A percentile compares a stretch with the other conserved stretches of the same genome.
Conservation (phyloP, 64 coral and sea anemone genomes). For the Trachythela sp. region DNA sequence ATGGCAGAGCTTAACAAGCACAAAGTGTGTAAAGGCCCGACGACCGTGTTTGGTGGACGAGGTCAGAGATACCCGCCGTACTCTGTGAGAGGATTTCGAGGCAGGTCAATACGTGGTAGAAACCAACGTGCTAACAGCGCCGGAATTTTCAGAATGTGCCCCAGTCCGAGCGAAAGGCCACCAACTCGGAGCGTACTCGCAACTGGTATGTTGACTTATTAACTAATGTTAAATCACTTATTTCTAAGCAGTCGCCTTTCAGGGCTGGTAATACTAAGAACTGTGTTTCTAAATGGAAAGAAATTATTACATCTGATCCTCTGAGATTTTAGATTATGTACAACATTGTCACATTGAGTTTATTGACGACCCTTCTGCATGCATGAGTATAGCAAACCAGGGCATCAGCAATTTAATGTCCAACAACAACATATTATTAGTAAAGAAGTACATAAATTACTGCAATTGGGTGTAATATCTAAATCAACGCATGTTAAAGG, state of each 20-base stretch:
- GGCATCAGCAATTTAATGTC: background rate
- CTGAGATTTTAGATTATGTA: background rate
- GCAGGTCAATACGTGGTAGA: background rate
- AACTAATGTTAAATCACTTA: background rate
- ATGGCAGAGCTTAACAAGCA: background rate
- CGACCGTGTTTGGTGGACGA: background rate
- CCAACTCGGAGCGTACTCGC: background rate
- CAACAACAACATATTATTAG: constrained; percentile 21
- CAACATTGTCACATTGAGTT: constrained; percentile 4
- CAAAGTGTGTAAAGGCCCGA: background rate
- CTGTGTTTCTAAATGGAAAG: background rate
- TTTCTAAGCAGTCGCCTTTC: background rate
- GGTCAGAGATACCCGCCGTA: constrained; percentile 25
- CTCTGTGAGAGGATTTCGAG: background rate
- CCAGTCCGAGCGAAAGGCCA: background rate
- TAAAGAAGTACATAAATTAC: constrained; percentile 22
- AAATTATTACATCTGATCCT: constrained; percentile 7
- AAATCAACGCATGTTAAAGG: background rate
- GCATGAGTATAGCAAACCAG: background rate
- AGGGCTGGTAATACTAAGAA: background rate
- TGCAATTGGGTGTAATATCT: background rate
- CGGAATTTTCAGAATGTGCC: background rate
- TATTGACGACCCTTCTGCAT: background rate
- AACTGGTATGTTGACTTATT: background rate
- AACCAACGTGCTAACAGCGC: background rate